A percentile compares a stretch with the other conserved stretches of the same genome.
Evolutionary conservation across 2,888 invertebrate species (phyloP).

Genomic region (Acleris holmiana): DNA sequence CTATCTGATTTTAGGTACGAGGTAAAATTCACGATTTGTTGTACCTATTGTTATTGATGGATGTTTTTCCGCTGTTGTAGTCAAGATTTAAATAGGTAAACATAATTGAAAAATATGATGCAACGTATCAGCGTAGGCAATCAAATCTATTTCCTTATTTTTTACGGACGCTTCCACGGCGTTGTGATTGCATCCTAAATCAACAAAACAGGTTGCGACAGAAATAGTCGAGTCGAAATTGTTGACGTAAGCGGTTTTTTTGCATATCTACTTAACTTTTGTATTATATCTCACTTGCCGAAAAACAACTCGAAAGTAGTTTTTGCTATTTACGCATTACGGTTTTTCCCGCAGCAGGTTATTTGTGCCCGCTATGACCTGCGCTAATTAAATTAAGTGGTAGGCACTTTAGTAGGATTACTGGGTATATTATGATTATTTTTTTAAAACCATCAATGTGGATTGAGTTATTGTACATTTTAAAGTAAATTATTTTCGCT

Average conservation of each 20-base stretch:
- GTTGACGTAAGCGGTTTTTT: slow-evolving; percentile 20
- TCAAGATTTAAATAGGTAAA: neutral
- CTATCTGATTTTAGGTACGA: slow-evolving; percentile 44
- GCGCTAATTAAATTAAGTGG: no score
- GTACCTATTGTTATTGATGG: neutral
- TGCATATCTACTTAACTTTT: neutral
- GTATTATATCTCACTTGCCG: neutral
- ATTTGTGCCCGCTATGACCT: no score
- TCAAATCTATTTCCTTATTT: slow-evolving; percentile 3
- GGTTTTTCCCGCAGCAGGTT: no score
- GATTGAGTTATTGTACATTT: no score
- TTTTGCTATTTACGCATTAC: no score
- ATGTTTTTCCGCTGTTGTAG: neutral
- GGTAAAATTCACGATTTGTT: slow-evolving; percentile 5
- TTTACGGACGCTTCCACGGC: slow-evolving; percentile 4
- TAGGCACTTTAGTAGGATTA: no score
- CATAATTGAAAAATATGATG: neutral
- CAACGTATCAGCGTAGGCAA: slow-evolving; percentile 3
- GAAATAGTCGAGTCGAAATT: slow-evolving; percentile 4
- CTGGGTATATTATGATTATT: no score
- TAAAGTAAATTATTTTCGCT: no score
- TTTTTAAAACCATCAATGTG: no score
- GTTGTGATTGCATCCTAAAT: slow-evolving; percentile 29
- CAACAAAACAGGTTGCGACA: slow-evolving; percentile 31
- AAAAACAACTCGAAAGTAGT: no score